These are phyloP conservation scores for Patiria miniata DNA, from an alignment of 35 echinoderm and acorn worm genomes.

Conservation along the genomic window DNA sequence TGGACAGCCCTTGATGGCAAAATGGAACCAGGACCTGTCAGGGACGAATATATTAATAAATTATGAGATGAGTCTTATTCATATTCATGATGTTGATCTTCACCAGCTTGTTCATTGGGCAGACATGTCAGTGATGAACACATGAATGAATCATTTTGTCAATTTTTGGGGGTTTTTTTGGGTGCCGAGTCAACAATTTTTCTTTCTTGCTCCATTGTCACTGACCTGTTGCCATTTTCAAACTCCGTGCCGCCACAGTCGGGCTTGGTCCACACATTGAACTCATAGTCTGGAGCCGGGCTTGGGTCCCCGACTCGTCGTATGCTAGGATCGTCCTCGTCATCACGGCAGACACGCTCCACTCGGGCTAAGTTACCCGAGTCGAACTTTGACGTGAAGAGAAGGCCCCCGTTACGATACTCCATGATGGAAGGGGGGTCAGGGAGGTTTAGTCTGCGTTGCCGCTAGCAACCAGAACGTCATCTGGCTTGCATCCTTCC, in stretches of 20 bases:
- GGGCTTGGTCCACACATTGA: slow-evolving; percentile 94
- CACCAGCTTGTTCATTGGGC: slow-evolving; percentile 85
- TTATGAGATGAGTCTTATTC: slow-evolving; percentile 56
- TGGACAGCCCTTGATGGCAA: slow-evolving; percentile 94
- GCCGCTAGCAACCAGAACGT: background rate
- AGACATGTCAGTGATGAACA: slow-evolving; percentile 53
- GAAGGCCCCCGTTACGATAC: slow-evolving; percentile 63
- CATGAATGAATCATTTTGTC: background rate
- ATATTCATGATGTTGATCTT: slow-evolving; percentile 99
- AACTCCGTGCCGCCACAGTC: slow-evolving; percentile 94
- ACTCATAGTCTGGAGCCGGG: slow-evolving; percentile 81
- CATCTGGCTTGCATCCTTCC: too few species aligned
- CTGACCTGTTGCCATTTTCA: slow-evolving; percentile 93
- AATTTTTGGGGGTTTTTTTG: too few species aligned
- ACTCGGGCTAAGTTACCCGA: slow-evolving; percentile 92
- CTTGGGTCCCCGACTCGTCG: slow-evolving; percentile 72
- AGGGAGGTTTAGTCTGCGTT: background rate
- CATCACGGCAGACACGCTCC: slow-evolving; percentile 71
- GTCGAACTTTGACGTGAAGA: slow-evolving; percentile 99
- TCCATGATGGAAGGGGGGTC: slow-evolving; percentile 43
- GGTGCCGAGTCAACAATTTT: background rate
- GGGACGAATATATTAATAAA: slow-evolving; percentile 1
- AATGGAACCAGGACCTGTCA: slow-evolving; percentile 93
- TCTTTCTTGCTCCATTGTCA: background rate
- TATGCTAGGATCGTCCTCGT: slow-evolving; percentile 53